phyloP scores from a whole-genome alignment of 2,113 vertebrate genomes.

The Burhinus oedicnemus region DNA sequence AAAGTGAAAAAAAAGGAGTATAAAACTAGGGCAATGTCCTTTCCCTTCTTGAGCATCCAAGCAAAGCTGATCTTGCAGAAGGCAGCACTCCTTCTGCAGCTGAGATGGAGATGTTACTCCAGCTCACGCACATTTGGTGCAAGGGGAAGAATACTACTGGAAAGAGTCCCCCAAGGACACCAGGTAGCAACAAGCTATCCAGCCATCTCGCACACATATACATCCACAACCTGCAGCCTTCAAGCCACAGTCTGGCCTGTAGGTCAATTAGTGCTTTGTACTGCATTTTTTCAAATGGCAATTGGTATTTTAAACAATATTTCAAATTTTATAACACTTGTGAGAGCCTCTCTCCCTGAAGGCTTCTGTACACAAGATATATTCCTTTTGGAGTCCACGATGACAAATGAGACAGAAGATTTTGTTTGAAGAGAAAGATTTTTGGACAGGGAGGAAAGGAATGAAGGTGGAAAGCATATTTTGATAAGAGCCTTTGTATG shows the following conservation, averaged over 20 bases:
- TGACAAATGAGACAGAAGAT: background rate
- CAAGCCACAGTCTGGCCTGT: background rate
- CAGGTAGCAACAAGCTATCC: background rate
- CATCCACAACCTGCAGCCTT: background rate
- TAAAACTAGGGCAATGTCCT: background rate
- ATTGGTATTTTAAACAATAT: background rate
- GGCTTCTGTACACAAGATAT: background rate
- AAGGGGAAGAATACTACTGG: background rate
- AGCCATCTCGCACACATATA: background rate
- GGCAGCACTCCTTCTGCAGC: fast-evolving
- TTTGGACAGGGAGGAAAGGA: background rate
- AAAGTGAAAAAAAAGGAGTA: background rate
- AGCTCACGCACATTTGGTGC: background rate
- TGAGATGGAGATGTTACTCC: background rate
- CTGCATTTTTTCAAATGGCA: background rate
- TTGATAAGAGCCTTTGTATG: background rate
- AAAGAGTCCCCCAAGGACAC: background rate
- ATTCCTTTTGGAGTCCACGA: background rate
- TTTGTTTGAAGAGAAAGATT: background rate
- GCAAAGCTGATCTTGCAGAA: background rate
- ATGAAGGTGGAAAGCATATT: background rate
- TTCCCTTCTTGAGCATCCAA: background rate
- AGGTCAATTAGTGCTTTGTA: background rate
- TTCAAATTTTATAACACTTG: background rate
- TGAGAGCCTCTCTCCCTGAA: background rate